Conservation (phyloP, 2,797 vertebrate genomes). For the Rhyacichthys aspro region DNA sequence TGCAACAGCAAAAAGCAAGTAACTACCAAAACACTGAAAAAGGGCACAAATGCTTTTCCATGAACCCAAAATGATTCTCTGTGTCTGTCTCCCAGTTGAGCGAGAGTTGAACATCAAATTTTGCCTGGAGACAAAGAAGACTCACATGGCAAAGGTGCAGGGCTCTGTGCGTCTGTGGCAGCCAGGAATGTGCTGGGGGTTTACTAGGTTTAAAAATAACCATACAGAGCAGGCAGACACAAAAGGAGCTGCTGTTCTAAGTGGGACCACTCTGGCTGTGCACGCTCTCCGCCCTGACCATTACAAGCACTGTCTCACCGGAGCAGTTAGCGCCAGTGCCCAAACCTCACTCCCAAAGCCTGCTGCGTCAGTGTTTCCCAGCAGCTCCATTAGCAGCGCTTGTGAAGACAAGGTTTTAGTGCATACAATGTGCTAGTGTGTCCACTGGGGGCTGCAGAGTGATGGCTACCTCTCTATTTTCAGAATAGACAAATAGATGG, state of each 20-base stretch:
- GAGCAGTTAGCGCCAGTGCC: constrained; percentile 32
- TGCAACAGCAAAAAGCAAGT: constrained; percentile 44
- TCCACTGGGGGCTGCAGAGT: not conserved
- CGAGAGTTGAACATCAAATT: constrained; percentile 15
- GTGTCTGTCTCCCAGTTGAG: not conserved
- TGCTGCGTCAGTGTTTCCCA: constrained; percentile 14
- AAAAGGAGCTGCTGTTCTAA: constrained; percentile 77
- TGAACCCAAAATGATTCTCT: constrained; percentile 1
- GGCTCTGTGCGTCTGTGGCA: constrained; percentile 53
- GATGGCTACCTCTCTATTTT: not conserved
- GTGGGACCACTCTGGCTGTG: constrained; percentile 27
- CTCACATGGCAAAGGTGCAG: constrained; percentile 68
- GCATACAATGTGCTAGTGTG: constrained; percentile 37
- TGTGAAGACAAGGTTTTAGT: constrained; percentile 47
- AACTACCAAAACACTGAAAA: constrained; percentile 29
- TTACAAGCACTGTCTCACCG: constrained; percentile 37
- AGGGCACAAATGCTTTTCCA: constrained; percentile 12
- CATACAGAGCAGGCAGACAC: constrained; percentile 69
- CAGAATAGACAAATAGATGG: not conserved
- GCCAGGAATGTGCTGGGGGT: constrained; percentile 72
- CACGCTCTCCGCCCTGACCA: constrained; percentile 36
- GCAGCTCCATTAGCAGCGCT: constrained; percentile 43
- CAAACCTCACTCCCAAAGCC: constrained; percentile 4
- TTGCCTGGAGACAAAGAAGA: constrained; percentile 68
- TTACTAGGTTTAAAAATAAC: constrained; percentile 81